phyloP scores from a whole-genome alignment of 2,797 vertebrate species.

The Labroides dimidiatus region DNA sequence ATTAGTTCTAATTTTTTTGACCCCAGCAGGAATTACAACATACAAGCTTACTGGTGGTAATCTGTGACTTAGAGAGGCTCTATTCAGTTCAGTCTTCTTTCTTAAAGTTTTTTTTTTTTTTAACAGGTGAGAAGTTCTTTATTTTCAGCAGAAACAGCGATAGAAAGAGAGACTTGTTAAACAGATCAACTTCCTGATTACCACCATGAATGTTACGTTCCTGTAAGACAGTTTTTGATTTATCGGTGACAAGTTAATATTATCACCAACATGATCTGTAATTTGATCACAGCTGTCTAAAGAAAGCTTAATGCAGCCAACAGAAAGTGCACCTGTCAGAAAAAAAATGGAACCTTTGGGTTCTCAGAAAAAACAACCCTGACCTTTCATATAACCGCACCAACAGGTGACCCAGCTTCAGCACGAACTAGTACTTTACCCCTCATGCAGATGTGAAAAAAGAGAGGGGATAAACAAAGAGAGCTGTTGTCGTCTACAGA shows the following conservation, averaged over 20 bases:
- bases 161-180: neutral
- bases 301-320: neutral
- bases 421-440: neutral
- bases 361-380: constrained; percentile 39
- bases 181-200: neutral
- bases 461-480: too few species aligned
- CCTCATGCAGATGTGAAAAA: neutral
- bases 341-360: constrained; percentile 6
- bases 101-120: too few species aligned
- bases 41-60: too few species aligned
- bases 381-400: constrained; percentile 35
- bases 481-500: neutral
- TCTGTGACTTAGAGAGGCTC: too few species aligned
- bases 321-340: constrained; percentile 27
- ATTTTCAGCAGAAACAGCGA: too few species aligned
- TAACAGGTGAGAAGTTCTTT: too few species aligned
- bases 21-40: too few species aligned
- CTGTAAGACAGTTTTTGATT: neutral
- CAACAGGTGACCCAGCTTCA: neutral
- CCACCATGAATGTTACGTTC: neutral
- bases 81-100: too few species aligned
- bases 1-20: too few species aligned
- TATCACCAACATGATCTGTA: too few species aligned
- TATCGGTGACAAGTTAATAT: neutral
- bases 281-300: neutral